These are phyloP conservation scores for Parapsyche elsis DNA, from an alignment of 1,140 invertebrate genomes.

Conservation along the genomic window DNA sequence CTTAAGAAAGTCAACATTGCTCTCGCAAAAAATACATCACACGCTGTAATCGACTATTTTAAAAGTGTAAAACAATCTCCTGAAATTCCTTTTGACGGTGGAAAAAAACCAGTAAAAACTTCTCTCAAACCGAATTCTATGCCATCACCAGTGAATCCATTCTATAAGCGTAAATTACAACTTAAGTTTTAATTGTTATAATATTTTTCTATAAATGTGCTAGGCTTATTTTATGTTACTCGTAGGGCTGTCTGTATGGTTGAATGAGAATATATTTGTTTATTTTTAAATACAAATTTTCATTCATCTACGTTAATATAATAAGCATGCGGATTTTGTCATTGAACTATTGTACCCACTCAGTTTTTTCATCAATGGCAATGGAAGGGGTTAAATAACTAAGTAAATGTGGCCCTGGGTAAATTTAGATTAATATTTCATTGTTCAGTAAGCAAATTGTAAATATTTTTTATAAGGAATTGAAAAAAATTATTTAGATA, in stretches of 20 bases:
- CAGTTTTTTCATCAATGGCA: too few relatives aligned
- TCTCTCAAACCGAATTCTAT: conserved; percentile 75
- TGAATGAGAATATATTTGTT: too few relatives aligned
- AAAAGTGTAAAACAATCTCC: conserved; percentile 76
- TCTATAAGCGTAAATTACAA: conserved; percentile 70
- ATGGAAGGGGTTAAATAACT: too few relatives aligned
- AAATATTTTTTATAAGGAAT: not conserved
- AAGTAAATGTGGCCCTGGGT: too few relatives aligned
- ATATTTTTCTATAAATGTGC: too few relatives aligned
- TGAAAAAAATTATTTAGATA: not conserved
- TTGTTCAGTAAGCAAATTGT: not conserved
- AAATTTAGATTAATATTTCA: not conserved
- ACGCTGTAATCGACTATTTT: conserved; percentile 76
- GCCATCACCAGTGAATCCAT: conserved; percentile 81
- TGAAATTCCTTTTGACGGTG: conserved; percentile 77
- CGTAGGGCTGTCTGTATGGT: too few relatives aligned
- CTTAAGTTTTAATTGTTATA: conserved; percentile 39
- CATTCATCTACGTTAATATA: too few relatives aligned
- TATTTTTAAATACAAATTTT: too few relatives aligned
- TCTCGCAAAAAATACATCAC: conserved; percentile 73
- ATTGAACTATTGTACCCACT: too few relatives aligned
- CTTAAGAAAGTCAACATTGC: conserved; percentile 73
- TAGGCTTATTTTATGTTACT: too few relatives aligned
- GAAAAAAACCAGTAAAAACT: conserved; percentile 73
- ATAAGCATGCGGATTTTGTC: too few relatives aligned